phyloP scores from a whole-genome alignment of 2,888 invertebrate genomes.

The Ectemnius lituratus region DNA sequence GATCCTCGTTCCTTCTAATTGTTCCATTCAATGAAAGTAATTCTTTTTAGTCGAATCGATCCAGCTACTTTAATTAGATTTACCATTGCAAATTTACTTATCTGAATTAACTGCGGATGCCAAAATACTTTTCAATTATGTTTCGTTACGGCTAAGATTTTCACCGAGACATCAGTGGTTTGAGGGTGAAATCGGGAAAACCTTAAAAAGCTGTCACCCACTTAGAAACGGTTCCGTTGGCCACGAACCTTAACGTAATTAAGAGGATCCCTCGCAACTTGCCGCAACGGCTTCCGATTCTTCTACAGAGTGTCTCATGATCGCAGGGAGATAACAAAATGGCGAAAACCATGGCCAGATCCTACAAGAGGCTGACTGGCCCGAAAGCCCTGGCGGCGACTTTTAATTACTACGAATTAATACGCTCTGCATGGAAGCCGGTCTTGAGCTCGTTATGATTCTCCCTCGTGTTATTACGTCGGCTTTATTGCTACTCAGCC shows the following conservation, averaged over 20 bases:
- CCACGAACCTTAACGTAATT: slow-evolving; percentile 46
- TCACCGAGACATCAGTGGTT: not conserved
- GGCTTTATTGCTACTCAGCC: not conserved
- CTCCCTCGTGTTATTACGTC: not conserved
- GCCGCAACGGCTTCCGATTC: slow-evolving; percentile 50
- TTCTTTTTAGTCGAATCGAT: not conserved
- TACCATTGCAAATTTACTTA: not conserved
- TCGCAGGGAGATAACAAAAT: slow-evolving; percentile 11
- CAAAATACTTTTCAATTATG: too few species aligned
- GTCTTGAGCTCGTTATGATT: not conserved
- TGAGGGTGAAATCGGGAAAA: slow-evolving; percentile 32
- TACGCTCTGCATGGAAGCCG: not conserved
- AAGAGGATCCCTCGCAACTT: slow-evolving; percentile 35
- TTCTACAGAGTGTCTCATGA: slow-evolving; percentile 28
- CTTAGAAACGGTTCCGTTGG: slow-evolving; percentile 30
- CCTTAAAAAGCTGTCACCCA: slow-evolving; percentile 40
- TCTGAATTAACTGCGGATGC: too few species aligned
- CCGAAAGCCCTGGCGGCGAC: slow-evolving; percentile 15
- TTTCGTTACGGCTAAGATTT: too few species aligned
- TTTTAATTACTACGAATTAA: slow-evolving; percentile 28
- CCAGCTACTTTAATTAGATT: not conserved
- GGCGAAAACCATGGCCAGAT: slow-evolving; percentile 6
- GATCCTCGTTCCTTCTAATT: not conserved
- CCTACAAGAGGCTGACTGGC: not conserved
- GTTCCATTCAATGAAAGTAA: not conserved